phyloP scores from a whole-genome alignment of 2,797 vertebrate species.

The Syndactyla subalaris region DNA sequence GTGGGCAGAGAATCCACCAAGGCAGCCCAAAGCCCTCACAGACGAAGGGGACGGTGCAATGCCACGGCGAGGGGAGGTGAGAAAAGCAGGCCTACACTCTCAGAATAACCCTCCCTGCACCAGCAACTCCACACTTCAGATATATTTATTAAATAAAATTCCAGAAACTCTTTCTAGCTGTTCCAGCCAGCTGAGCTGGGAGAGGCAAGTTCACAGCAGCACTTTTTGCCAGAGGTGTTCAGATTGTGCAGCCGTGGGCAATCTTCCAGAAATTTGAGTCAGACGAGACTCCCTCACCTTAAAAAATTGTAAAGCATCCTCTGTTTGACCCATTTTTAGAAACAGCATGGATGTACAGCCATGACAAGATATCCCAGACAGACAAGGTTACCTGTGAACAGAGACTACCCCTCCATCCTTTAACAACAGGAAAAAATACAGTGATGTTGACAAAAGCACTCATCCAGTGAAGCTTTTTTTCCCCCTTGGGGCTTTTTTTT shows the following conservation, averaged over 20 bases:
- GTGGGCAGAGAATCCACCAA: background rate
- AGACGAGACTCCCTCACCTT: background rate
- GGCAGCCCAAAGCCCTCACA: background rate
- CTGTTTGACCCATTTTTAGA: background rate
- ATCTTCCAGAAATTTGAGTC: background rate
- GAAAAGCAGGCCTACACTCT: background rate
- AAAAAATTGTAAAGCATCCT: background rate
- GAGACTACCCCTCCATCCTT: background rate
- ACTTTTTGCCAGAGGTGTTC: background rate
- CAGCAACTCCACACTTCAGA: background rate
- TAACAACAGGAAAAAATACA: conserved; percentile 41
- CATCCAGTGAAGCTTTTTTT: conserved; percentile 38
- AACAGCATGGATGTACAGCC: background rate
- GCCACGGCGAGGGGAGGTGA: accelerated
- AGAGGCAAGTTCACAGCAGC: background rate
- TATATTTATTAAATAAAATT: background rate
- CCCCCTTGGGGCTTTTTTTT: conserved; percentile 2
- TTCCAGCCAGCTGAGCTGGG: background rate
- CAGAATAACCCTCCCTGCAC: background rate
- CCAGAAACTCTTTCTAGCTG: background rate
- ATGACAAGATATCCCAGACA: background rate
- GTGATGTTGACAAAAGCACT: conserved; percentile 50
- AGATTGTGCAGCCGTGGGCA: background rate
- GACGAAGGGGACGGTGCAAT: background rate
- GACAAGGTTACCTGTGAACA: background rate